Percentiles rank a stretch among this genome's conserved stretches.
phyloP scores from a whole-genome alignment of 2,113 vertebrate species.

The Cyanoliseus patagonus region DNA sequence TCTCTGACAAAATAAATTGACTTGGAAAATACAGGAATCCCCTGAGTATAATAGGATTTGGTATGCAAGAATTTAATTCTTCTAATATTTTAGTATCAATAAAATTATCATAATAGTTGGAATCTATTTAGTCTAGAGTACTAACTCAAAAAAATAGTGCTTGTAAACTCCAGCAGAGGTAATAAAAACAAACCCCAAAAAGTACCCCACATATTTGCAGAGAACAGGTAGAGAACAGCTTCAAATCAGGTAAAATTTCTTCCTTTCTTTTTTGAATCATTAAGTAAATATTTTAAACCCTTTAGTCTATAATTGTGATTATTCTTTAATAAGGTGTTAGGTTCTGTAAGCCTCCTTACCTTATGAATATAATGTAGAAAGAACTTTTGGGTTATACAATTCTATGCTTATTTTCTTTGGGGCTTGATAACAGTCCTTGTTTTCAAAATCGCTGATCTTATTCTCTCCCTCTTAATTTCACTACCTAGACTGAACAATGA shows the following conservation, averaged over 20 bases:
- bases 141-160: not conserved
- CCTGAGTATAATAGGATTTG: not conserved
- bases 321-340: not conserved
- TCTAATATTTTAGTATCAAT: not conserved
- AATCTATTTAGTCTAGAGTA: not conserved
- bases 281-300: not conserved
- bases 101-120: not conserved
- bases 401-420: not conserved
- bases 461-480: not conserved
- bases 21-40: not conserved
- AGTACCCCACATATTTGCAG: not conserved
- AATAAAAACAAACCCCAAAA: not conserved
- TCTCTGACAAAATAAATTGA: not conserved
- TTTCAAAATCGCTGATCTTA: not conserved
- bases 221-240: not conserved
- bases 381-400: not conserved
- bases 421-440: not conserved
- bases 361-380: not conserved
- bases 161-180: not conserved
- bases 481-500: not conserved
- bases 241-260: not conserved
- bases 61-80: not conserved
- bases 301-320: not conserved
- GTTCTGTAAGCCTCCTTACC: not conserved
- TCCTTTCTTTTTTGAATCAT: not conserved